These are phyloP conservation scores for Pangasianodon gigas DNA, from an alignment of 2,113 vertebrate species.

Conservation along the genomic window DNA sequence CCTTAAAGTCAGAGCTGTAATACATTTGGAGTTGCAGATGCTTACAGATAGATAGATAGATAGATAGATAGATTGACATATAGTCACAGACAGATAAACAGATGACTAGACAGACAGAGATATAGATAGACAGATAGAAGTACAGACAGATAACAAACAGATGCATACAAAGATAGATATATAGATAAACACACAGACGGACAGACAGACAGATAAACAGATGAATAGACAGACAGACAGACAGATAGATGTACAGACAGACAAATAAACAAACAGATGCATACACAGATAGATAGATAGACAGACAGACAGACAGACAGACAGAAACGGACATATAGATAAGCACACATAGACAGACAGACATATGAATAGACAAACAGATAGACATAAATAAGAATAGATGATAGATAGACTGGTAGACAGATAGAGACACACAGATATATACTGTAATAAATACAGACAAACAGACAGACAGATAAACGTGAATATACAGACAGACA, in stretches of 20 bases:
- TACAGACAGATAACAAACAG: not conserved
- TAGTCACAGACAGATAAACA: too few relatives aligned
- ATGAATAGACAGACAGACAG: too few relatives aligned
- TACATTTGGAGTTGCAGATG: not conserved
- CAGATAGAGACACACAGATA: too few relatives aligned
- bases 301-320: not conserved
- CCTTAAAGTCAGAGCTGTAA: not conserved
- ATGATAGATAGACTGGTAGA: too few relatives aligned
- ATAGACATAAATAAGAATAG: too few relatives aligned
- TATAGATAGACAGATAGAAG: too few relatives aligned
- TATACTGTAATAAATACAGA: not conserved
- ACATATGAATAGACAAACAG: not conserved
- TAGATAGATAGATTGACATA: not conserved
- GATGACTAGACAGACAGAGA: too few relatives aligned
- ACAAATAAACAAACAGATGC: not conserved
- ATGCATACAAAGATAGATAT: not conserved
- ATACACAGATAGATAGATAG: not conserved
- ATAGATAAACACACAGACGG: not conserved
- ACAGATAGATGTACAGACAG: not conserved
- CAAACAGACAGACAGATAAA: not conserved
- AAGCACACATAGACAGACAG: not conserved
- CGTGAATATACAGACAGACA: too few relatives aligned
- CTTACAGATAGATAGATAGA: not conserved
- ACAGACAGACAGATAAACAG: too few relatives aligned
- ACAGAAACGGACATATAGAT: too few relatives aligned